Evolutionary conservation across 2,797 vertebrate species (phyloP).

Genomic region (Gadopsis bispinosus): DNA sequence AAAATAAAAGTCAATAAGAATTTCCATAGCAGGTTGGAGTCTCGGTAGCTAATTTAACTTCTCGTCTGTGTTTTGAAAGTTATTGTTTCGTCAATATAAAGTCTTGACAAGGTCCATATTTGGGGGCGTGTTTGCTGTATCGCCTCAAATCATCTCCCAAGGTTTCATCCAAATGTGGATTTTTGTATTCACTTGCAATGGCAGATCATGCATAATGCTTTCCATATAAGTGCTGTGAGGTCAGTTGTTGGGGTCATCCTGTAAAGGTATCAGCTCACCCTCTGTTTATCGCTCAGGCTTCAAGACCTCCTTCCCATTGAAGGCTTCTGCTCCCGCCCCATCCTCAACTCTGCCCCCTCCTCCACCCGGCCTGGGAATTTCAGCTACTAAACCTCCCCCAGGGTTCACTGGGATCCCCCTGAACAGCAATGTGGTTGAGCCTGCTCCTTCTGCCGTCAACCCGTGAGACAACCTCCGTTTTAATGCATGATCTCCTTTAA

Average conservation of each 20-base stretch:
- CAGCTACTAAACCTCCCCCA: conserved; percentile 92
- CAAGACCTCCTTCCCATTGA: conserved; percentile 89
- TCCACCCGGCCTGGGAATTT: conserved; percentile 87
- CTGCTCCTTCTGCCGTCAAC: conserved; percentile 80
- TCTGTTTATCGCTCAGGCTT: conserved; percentile 83
- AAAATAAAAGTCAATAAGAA: conserved; percentile 3
- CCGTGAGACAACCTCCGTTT: conserved; percentile 82
- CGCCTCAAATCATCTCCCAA: not conserved
- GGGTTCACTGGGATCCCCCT: conserved; percentile 93
- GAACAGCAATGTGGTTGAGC: conserved; percentile 85
- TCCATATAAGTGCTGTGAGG: not conserved
- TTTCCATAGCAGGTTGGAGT: not conserved
- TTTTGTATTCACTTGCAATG: not conserved
- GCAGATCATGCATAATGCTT: not conserved
- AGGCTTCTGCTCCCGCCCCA: conserved; percentile 71
- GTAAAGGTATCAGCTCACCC: not conserved
- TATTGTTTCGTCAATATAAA: not conserved
- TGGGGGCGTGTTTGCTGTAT: not conserved
- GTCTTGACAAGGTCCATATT: not conserved
- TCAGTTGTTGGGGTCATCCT: not conserved
- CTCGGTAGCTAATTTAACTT: not conserved
- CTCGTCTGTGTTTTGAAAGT: not conserved
- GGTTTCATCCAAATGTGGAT: not conserved
- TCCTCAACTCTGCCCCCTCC: conserved; percentile 70
- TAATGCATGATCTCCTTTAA: not conserved